A percentile compares a stretch with the other conserved stretches of the same genome.
phyloP scores from a whole-genome alignment of 23 tunicate genomes.

The Trididemnum nubilum region DNA sequence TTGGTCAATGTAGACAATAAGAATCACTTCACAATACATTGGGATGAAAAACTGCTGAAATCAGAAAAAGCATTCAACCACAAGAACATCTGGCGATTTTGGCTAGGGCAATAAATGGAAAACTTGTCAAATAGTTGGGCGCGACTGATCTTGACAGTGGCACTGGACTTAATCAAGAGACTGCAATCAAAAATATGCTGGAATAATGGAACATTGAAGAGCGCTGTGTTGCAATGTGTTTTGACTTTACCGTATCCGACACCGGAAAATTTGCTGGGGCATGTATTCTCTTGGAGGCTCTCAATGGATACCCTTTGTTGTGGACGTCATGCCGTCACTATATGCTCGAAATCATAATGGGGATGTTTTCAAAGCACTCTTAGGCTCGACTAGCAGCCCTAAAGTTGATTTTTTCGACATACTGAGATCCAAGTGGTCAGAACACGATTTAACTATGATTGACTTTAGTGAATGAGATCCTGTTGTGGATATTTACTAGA shows the following conservation, averaged over 20 bases:
- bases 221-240: conserved; percentile 24
- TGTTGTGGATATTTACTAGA: conserved; percentile 1
- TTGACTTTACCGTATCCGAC: conserved; percentile 4
- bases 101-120: conserved; percentile 6
- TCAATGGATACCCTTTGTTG: neutral
- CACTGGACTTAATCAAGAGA: conserved; percentile 18
- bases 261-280: conserved; percentile 9
- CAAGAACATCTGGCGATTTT: conserved; percentile 9
- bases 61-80: neutral
- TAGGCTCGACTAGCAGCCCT: neutral
- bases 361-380: neutral
- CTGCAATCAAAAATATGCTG: conserved; percentile 11
- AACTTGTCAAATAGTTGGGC: conserved; percentile 3
- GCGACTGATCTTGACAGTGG: conserved; percentile 6
- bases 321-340: conserved; percentile 20
- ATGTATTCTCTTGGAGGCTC: conserved; percentile 14
- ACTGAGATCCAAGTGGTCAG: conserved; percentile 8
- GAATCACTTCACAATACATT: conserved; percentile 18
- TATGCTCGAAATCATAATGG: neutral
- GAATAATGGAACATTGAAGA: conserved; percentile 6
- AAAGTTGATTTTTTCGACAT: conserved; percentile 2
- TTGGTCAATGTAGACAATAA: conserved; percentile 1
- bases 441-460: neutral
- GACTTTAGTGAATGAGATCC: neutral
- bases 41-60: conserved; percentile 16